Conservation (phyloP, 2,888 invertebrate genomes). For the Lithophane semibrunnea region DNA sequence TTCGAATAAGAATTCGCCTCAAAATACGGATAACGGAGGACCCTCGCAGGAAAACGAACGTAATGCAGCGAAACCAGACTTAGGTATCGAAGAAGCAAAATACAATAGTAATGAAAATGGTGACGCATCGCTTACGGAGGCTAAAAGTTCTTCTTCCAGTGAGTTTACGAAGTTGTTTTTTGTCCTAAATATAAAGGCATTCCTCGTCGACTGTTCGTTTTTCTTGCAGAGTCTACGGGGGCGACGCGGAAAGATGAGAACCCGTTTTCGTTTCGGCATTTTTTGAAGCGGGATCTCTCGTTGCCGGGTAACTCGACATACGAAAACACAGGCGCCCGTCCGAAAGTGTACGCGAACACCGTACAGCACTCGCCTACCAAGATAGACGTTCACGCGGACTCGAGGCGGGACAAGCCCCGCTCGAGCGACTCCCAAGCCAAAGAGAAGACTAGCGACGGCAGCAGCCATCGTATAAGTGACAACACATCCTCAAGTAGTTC, state of each 20-base stretch:
- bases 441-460: conserved; percentile 80
- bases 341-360: conserved; percentile 92
- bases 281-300: conserved; percentile 92
- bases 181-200: conserved; percentile 85
- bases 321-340: conserved; percentile 94
- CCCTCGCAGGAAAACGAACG: conserved; percentile 83
- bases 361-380: conserved; percentile 88
- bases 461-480: conserved; percentile 80
- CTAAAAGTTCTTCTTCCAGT: conserved; percentile 87
- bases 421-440: conserved; percentile 81
- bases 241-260: conserved; percentile 92
- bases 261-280: conserved; percentile 96
- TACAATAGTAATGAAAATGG: conserved; percentile 86
- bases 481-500: conserved; percentile 86
- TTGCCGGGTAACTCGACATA: conserved; percentile 90
- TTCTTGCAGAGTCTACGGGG: conserved; percentile 85
- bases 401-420: conserved; percentile 82
- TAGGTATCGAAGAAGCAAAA: conserved; percentile 88
- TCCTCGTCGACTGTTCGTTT: conserved; percentile 74
- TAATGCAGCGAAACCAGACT: conserved; percentile 84
- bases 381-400: conserved; percentile 80
- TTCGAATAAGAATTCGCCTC: conserved; percentile 87
- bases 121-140: conserved; percentile 79
- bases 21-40: conserved; percentile 85
- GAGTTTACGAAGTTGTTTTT: conserved; percentile 88